A percentile compares a stretch with the other conserved stretches of the same genome.
Conservation (phyloP, 2,113 vertebrate genomes). For the Verasper variegatus region DNA sequence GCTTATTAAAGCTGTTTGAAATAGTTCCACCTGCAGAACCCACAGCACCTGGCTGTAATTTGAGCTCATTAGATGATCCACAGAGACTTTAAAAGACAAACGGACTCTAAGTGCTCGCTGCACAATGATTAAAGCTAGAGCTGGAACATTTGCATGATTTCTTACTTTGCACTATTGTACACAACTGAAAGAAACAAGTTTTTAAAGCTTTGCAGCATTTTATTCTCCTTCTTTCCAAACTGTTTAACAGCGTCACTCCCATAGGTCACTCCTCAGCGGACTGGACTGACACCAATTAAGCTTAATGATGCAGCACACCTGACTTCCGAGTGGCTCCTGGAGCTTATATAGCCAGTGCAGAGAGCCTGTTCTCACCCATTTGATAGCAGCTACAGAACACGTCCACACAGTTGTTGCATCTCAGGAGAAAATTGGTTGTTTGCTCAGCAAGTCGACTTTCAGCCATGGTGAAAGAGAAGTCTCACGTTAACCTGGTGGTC, state of each 20-base stretch:
- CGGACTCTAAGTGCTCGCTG: background rate
- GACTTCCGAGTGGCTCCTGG: constrained; percentile 8
- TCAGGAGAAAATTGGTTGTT: background rate
- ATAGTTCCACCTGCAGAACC: background rate
- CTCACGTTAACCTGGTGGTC: constrained; percentile 83
- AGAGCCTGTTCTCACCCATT: rapidly evolving
- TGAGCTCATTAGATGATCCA: constrained; percentile 16
- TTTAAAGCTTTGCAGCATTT: background rate
- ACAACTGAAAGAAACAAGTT: background rate
- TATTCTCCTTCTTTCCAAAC: background rate
- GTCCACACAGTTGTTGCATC: background rate
- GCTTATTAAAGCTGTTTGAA: background rate
- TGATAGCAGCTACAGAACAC: background rate
- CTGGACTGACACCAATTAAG: constrained; percentile 29
- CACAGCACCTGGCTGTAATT: constrained; percentile 42
- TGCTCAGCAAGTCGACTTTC: rapidly evolving
- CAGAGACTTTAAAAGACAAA: background rate
- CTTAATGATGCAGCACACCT: constrained; percentile 60
- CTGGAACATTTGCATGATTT: background rate
- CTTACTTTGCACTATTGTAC: background rate
- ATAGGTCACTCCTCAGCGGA: background rate
- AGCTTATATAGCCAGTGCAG: constrained; percentile 42
- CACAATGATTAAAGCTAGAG: background rate
- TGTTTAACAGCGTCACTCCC: background rate
- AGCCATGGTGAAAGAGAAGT: constrained; percentile 76